Conservation (phyloP, 2,113 vertebrate genomes). For the Naja naja region DNA sequence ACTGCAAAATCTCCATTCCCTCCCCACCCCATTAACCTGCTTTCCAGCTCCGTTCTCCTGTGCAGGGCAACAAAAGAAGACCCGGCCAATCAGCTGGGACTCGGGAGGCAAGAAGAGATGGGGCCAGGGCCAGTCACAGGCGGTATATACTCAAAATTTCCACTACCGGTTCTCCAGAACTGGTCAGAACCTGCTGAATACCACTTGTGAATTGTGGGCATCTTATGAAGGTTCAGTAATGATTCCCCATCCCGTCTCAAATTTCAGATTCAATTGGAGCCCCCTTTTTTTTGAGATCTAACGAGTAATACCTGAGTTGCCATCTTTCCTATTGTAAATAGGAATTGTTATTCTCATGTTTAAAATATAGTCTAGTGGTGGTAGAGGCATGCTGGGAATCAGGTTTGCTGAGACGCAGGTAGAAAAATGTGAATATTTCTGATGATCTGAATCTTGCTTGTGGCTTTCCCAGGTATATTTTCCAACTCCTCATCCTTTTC, state of each 20-base stretch:
- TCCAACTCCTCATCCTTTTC: conserved; percentile 89
- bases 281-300: neutral
- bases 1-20: no score
- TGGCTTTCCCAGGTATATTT: conserved; percentile 81
- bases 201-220: no score
- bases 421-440: neutral
- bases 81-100: no score
- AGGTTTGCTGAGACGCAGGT: neutral
- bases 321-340: neutral
- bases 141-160: no score
- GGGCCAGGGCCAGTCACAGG: no score
- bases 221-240: neutral
- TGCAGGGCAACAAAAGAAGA: no score
- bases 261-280: neutral
- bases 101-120: no score
- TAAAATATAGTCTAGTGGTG: neutral
- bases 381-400: neutral
- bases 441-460: conserved; percentile 27
- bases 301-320: neutral
- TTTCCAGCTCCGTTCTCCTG: no score
- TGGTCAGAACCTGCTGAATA: no score
- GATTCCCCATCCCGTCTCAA: neutral
- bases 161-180: no score
- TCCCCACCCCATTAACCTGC: no score
- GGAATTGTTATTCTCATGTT: neutral